These are phyloP conservation scores for Mythimna albipuncta DNA, from an alignment of 2,888 invertebrate genomes.

Conservation along the genomic window DNA sequence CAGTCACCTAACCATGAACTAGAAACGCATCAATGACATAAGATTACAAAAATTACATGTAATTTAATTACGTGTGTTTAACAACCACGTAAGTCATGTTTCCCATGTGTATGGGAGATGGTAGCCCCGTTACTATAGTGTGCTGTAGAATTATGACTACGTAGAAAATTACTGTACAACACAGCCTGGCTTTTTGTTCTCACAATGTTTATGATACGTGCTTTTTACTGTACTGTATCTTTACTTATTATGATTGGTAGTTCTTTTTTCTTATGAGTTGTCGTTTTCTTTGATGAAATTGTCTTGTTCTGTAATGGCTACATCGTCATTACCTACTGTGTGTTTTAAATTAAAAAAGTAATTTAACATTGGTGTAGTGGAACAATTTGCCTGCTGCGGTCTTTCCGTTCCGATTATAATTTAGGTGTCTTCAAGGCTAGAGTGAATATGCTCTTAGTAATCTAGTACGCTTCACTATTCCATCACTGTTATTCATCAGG, in stretches of 20 bases:
- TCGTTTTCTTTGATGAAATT: slow-evolving; percentile 31
- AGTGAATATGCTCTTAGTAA: too few relatives aligned
- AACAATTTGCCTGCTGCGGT: too few relatives aligned
- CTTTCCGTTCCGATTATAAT: too few relatives aligned
- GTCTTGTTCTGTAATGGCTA: slow-evolving; percentile 21
- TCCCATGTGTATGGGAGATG: slow-evolving; percentile 83
- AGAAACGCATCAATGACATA: slow-evolving; percentile 65
- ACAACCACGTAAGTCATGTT: slow-evolving; percentile 63
- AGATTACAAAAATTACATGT: slow-evolving; percentile 63
- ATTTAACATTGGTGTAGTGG: background rate
- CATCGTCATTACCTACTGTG: slow-evolving; percentile 8
- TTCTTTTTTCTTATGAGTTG: slow-evolving; percentile 34
- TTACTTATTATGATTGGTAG: slow-evolving; percentile 43
- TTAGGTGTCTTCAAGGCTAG: too few relatives aligned
- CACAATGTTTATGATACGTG: slow-evolving; percentile 59
- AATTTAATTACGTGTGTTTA: slow-evolving; percentile 63
- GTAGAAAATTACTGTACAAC: slow-evolving; percentile 65
- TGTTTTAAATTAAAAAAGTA: background rate
- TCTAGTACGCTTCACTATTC: too few relatives aligned
- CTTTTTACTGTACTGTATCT: slow-evolving; percentile 54
- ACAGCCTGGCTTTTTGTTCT: slow-evolving; percentile 62
- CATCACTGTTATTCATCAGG: too few relatives aligned
- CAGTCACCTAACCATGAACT: slow-evolving; percentile 59
- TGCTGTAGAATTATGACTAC: slow-evolving; percentile 64
- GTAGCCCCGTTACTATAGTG: slow-evolving; percentile 81